phyloP scores from a whole-genome alignment of 2,797 vertebrate species.

The Micrastur ruficollis region DNA sequence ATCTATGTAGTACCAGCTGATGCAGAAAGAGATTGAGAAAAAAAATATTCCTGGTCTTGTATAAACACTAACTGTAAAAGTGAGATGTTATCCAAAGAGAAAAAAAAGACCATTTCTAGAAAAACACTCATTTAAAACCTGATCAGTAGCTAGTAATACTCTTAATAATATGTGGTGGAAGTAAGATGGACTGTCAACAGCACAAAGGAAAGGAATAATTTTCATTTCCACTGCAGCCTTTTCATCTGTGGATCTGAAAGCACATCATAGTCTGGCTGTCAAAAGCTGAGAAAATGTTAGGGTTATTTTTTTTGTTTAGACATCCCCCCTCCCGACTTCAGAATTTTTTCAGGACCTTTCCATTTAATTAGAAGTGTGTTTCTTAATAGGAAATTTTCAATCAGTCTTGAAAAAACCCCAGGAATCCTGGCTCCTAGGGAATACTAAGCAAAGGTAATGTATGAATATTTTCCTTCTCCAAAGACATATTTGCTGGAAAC shows the following conservation, averaged over 20 bases:
- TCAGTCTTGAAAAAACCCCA: not conserved
- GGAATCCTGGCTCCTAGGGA: not conserved
- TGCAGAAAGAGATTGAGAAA: not conserved
- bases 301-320: not conserved
- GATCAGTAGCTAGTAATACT: not conserved
- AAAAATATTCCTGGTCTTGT: not conserved
- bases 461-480: not conserved
- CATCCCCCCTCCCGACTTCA: rapidly evolving
- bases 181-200: not conserved
- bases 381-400: constrained; percentile 4
- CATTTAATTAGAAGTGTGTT: not conserved
- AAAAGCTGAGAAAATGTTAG: not conserved
- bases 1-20: not conserved
- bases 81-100: not conserved
- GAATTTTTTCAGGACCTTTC: not conserved
- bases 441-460: not conserved
- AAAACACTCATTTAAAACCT: not conserved
- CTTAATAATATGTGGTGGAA: not conserved
- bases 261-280: not conserved
- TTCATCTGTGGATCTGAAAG: not conserved
- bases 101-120: not conserved
- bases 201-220: not conserved
- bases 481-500: not conserved
- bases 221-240: not conserved
- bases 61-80: not conserved